phyloP scores from a whole-genome alignment of 1,140 invertebrate species.

The Saxidomus purpurata region DNA sequence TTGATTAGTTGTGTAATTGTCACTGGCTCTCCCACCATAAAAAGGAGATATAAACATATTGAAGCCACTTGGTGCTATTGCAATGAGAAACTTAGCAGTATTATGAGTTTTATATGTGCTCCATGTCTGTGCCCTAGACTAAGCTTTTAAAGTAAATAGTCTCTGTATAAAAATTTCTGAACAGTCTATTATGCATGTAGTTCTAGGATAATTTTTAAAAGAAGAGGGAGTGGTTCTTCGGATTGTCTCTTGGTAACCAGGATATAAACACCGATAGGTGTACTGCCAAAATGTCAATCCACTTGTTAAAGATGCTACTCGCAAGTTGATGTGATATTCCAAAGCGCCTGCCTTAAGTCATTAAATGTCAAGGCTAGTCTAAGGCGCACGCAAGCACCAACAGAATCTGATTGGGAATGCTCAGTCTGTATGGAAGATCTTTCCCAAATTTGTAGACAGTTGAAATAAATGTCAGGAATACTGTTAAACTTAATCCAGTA shows the following conservation, averaged over 20 bases:
- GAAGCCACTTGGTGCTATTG: conserved; percentile 78
- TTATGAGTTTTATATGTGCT: conserved; percentile 72
- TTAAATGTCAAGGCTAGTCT: conserved; percentile 42
- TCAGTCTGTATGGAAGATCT: conserved; percentile 23
- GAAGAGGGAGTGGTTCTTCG: conserved; percentile 32
- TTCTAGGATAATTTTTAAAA: conserved; percentile 54
- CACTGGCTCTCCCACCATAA: conserved; percentile 78
- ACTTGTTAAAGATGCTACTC: conserved; percentile 29
- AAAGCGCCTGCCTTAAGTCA: conserved; percentile 44
- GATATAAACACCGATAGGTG: conserved; percentile 29
- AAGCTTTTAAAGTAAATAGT: conserved; percentile 47
- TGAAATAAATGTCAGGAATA: conserved; percentile 27
- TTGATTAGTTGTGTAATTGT: conserved; percentile 77
- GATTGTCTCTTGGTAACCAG: conserved; percentile 65
- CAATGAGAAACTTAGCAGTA: conserved; percentile 79
- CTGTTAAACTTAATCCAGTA: conserved; percentile 29
- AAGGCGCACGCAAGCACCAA: conserved; percentile 10
- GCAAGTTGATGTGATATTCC: conserved; percentile 28
- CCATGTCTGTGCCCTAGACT: conserved; percentile 65
- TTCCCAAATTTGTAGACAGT: background rate
- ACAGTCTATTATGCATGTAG: conserved; percentile 67
- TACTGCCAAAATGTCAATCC: conserved; percentile 48
- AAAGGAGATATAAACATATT: conserved; percentile 80
- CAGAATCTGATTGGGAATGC: conserved; percentile 25
- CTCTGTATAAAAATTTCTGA: conserved; percentile 68